Conservation (phyloP, 2,888 invertebrate genomes). For the Lasioglossum lativentre region DNA sequence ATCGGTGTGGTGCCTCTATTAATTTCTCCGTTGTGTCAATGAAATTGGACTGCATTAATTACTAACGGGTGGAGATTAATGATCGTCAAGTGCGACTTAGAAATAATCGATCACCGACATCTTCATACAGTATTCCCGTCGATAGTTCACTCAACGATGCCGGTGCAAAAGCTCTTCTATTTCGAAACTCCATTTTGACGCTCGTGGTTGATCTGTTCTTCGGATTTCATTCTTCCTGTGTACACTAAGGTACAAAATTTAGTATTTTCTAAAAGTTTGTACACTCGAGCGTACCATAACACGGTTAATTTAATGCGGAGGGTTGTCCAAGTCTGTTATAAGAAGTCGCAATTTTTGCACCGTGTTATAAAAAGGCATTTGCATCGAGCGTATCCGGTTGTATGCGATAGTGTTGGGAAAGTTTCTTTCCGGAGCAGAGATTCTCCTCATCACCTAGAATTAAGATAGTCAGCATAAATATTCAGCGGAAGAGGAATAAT, state of each 20-base stretch:
- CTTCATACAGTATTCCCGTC: too few relatives aligned
- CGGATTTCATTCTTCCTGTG: not conserved
- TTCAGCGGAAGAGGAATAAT: not conserved
- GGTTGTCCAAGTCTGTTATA: not conserved
- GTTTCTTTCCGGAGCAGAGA: not conserved
- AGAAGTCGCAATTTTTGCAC: not conserved
- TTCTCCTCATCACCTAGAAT: not conserved
- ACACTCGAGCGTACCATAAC: not conserved
- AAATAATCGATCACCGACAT: not conserved
- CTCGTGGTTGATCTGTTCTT: not conserved
- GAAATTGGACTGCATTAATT: conserved; percentile 5
- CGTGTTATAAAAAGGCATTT: not conserved
- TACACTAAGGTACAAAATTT: not conserved
- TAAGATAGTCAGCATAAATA: not conserved
- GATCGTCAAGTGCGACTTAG: not conserved
- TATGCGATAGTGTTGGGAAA: not conserved
- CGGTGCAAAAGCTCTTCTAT: not conserved
- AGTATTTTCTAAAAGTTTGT: not conserved
- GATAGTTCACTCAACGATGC: not conserved
- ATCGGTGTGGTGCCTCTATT: not conserved
- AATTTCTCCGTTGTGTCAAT: conserved; percentile 11
- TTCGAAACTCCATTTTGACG: not conserved
- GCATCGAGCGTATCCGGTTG: not conserved
- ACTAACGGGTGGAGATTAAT: not conserved
- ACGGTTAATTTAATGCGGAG: not conserved